Evolutionary conservation across 2,113 vertebrate genomes (phyloP), one percentile per base, ranked within the genome.

Genomic region (Bujurquina vittata): DNA sequence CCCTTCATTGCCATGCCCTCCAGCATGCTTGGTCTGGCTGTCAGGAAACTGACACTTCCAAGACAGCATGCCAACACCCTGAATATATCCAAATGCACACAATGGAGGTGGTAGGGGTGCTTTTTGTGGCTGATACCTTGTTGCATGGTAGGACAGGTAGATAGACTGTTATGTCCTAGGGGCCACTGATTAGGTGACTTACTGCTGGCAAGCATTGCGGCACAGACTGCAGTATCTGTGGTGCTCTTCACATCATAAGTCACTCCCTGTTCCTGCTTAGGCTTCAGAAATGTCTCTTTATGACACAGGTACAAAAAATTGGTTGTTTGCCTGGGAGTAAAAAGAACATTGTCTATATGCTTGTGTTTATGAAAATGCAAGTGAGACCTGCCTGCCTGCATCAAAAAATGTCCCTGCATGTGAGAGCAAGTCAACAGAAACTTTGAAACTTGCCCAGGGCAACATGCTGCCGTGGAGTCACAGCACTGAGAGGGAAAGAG

Each of bases 1-100:
- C 63, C 58, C 62, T 60, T 92, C 76, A 85, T 81, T 83, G 86
- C 83, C 55, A 81, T 91, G 88, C 88, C 91, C 90, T 90, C 52
- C 73, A 87, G 91, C 87, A 15, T 26, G 75, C 69, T 79, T 75
- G 74, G 55, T 77, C 57, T 84, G 56, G 35, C 75, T 92, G 88
- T 90, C 89, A 88, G 72, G 80, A 84, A 84, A 54, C 75, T 37
- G 79, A 60, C 75, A 80, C 73, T 84, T 88, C 80, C 80, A 81
- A 83, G 80, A 88, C 84, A 35, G 49, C 79, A 59, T 60, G 77
- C 40, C 14, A 78, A 81, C 80, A 80, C 69, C 82, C 29, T 49
- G 23, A 74, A 83, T 58, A 74, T 67, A 88, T 61, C 75, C 57
- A 86, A 77, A 87, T 22, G 67, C 81, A 84, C 52, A 84, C 60